phyloP scores from a whole-genome alignment of 2,888 invertebrate species.

The Oscheius myriophilus region DNA sequence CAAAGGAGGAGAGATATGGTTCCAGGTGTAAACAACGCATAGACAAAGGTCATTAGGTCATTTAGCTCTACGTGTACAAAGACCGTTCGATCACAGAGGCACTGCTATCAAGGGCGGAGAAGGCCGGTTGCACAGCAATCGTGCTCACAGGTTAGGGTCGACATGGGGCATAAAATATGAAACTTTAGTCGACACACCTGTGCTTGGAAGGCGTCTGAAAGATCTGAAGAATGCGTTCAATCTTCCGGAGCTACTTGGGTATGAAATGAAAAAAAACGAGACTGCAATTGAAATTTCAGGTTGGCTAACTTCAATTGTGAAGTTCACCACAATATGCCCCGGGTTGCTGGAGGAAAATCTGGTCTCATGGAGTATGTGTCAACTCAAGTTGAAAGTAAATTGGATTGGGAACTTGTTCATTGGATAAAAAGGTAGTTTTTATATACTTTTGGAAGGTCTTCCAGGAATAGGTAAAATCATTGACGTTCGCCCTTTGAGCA shows the following conservation, averaged over 20 bases:
- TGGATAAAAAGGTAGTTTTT: constrained; percentile 77
- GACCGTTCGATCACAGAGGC: constrained; percentile 64
- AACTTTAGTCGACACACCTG: constrained; percentile 52
- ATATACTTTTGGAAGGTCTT: no score
- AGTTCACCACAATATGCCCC: constrained; percentile 74
- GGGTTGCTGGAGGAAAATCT: constrained; percentile 76
- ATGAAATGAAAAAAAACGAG: neutral
- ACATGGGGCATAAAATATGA: neutral
- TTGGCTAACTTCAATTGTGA: constrained; percentile 54
- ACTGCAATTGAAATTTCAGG: neutral
- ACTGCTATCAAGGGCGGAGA: constrained; percentile 83
- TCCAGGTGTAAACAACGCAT: constrained; percentile 41
- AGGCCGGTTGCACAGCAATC: constrained; percentile 74
- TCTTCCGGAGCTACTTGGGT: constrained; percentile 80
- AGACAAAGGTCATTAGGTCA: constrained; percentile 75
- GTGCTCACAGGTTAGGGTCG: constrained; percentile 52
- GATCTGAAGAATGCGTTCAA: constrained; percentile 86
- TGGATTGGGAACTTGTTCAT: constrained; percentile 86
- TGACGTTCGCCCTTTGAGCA: no score
- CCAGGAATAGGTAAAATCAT: no score
- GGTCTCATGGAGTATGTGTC: constrained; percentile 83
- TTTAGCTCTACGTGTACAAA: constrained; percentile 89
- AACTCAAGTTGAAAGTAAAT: constrained; percentile 81
- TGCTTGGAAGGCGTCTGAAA: constrained; percentile 83
- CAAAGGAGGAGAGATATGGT: constrained; percentile 58